Evolutionary conservation across 1,140 invertebrate species (phyloP).

Genomic region (Cotesia chilonis): DNA sequence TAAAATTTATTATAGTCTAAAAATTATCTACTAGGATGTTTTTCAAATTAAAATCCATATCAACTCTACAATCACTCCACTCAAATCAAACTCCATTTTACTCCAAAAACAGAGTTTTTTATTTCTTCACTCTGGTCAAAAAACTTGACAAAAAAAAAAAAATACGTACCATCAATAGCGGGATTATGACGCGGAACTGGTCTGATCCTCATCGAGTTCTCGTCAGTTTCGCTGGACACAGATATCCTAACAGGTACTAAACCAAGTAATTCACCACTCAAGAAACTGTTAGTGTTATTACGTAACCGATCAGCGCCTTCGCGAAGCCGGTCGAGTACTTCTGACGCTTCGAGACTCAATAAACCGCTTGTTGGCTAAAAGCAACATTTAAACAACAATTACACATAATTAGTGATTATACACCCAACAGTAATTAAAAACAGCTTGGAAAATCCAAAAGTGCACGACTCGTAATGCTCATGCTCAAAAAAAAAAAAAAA

Average conservation of each 20-base stretch:
- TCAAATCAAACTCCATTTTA: too few species aligned
- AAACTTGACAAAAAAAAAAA: conserved; percentile 13
- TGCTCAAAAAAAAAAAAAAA: too few species aligned
- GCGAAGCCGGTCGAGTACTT: conserved; percentile 72
- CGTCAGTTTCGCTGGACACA: conserved; percentile 63
- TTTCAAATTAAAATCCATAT: too few species aligned
- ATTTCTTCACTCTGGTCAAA: background rate
- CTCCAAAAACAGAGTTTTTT: too few species aligned
- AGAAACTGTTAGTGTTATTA: conserved; percentile 81
- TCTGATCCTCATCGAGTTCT: conserved; percentile 59
- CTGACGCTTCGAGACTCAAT: conserved; percentile 67
- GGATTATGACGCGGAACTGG: conserved; percentile 55
- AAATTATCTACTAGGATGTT: too few species aligned
- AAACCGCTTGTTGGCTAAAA: conserved; percentile 58
- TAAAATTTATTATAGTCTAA: background rate
- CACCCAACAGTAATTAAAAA: background rate
- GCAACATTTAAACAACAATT: conserved; percentile 32
- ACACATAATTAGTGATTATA: background rate
- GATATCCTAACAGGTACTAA: conserved; percentile 65
- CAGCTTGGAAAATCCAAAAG: background rate
- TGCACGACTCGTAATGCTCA: too few species aligned
- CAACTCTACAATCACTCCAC: too few species aligned
- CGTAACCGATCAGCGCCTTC: conserved; percentile 76
- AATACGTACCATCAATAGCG: conserved; percentile 52
- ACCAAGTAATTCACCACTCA: conserved; percentile 73